Evolutionary conservation across 2,113 vertebrate species (phyloP).

Genomic region (Gambusia affinis): DNA sequence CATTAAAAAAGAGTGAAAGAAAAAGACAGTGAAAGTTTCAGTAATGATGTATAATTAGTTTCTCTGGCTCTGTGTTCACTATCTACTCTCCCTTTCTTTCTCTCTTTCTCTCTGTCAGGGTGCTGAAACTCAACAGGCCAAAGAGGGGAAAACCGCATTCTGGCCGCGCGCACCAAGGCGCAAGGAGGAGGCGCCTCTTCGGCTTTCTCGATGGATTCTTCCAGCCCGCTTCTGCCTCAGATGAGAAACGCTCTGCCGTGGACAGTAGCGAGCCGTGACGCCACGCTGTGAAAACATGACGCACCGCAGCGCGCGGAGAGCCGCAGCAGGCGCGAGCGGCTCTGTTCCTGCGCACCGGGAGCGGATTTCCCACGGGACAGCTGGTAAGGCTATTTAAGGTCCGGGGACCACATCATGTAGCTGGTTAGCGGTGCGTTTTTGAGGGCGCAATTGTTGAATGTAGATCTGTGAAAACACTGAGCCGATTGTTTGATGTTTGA

Average conservation of each 20-base stretch:
- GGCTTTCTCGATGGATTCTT: slow-evolving; percentile 66
- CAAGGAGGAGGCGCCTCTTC: slow-evolving; percentile 72
- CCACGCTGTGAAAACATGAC: slow-evolving; percentile 57
- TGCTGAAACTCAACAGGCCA: slow-evolving; percentile 31
- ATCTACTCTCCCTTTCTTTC: slow-evolving; percentile 24
- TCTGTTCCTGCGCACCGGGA: slow-evolving; percentile 43
- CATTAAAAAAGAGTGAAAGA: too few relatives aligned
- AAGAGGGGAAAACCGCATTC: slow-evolving; percentile 36
- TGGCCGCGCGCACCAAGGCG: slow-evolving; percentile 52
- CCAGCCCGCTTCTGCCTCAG: slow-evolving; percentile 58
- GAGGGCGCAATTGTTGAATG: not conserved
- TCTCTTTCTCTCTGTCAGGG: slow-evolving; percentile 26
- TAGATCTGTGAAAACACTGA: slow-evolving; percentile 53
- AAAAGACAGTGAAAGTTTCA: too few relatives aligned
- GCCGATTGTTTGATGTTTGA: slow-evolving; percentile 53
- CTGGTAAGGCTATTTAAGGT: slow-evolving; percentile 53
- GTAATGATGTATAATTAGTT: not conserved
- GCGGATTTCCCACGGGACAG: slow-evolving; percentile 36
- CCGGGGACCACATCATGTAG: not conserved
- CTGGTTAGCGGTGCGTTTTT: not conserved
- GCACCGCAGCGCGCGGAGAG: slow-evolving; percentile 55
- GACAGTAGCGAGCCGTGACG: slow-evolving; percentile 59
- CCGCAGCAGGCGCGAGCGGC: slow-evolving; percentile 35
- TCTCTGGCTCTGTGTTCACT: not conserved
- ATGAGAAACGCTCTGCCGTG: slow-evolving; percentile 48